Percentiles rank a stretch among this genome's conserved stretches.
Conservation (phyloP, 2,797 vertebrate genomes). For the Myotis daubentonii region DNA sequence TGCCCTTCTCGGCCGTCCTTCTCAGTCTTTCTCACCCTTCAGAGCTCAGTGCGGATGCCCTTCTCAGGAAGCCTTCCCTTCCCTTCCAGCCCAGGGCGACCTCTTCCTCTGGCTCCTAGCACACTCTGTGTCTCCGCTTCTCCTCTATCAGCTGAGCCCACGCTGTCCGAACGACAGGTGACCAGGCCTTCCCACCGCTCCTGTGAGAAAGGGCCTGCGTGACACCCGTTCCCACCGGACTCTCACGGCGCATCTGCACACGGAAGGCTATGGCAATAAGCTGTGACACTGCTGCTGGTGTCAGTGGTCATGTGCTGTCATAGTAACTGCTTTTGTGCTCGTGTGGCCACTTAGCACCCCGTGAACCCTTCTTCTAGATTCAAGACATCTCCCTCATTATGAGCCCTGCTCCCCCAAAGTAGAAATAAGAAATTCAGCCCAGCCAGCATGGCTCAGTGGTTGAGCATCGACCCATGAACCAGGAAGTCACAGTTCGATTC, state of each 20-base stretch:
- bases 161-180: not conserved
- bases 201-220: not conserved
- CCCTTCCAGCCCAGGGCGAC: accelerated
- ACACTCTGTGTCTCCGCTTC: not conserved
- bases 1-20: not conserved
- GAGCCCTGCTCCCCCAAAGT: not conserved
- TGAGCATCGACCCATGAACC: too few relatives aligned
- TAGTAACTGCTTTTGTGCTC: not conserved
- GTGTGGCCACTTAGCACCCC: not conserved
- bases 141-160: not conserved
- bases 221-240: not conserved
- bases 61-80: not conserved
- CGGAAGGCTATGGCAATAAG: not conserved
- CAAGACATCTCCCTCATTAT: not conserved
- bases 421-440: not conserved
- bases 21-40: not conserved
- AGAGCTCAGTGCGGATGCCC: not conserved
- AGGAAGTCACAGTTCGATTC: too few relatives aligned
- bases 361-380: not conserved
- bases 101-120: not conserved
- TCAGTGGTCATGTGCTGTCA: too few relatives aligned
- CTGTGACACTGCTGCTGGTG: too few relatives aligned
- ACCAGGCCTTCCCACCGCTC: not conserved
- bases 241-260: not conserved
- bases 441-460: too few relatives aligned